Conservation (phyloP, 2,113 vertebrate genomes). For the Amphilophus citrinellus region DNA sequence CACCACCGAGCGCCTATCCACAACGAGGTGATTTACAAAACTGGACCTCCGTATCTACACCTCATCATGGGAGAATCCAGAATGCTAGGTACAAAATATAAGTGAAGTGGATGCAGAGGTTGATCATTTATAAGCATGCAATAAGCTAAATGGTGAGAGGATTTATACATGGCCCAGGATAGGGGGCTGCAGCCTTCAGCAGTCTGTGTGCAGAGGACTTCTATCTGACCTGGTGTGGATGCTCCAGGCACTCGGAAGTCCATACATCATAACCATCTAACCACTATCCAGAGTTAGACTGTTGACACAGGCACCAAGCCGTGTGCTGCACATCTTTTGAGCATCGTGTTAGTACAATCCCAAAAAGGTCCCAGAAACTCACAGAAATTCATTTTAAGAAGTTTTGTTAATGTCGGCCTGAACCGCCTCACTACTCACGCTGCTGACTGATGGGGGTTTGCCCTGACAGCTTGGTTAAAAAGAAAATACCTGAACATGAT, state of each 20-base stretch:
- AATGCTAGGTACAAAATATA: constrained; percentile 65
- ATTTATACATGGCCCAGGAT: constrained; percentile 56
- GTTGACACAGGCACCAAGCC: constrained; percentile 24
- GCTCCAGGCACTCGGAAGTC: constrained; percentile 34
- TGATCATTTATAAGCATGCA: constrained; percentile 76
- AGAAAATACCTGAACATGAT: constrained; percentile 48
- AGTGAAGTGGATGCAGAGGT: constrained; percentile 54
- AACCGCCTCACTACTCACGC: constrained; percentile 27
- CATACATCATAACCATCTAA: constrained; percentile 20
- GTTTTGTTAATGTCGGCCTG: constrained; percentile 28
- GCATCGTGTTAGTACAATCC: constrained; percentile 44
- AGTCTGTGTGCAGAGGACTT: constrained; percentile 55
- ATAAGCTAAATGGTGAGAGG: constrained; percentile 69
- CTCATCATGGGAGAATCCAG: constrained; percentile 31
- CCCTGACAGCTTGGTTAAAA: constrained; percentile 40
- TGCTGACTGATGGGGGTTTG: constrained; percentile 18
- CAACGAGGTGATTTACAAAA: constrained; percentile 45
- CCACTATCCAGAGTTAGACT: constrained; percentile 8
- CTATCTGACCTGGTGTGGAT: constrained; percentile 12
- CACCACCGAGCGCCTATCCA: constrained; percentile 5
- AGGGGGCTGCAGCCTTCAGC: constrained; percentile 45
- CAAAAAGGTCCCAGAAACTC: constrained; percentile 45
- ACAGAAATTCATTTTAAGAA: constrained; percentile 27
- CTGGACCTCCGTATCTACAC: constrained; percentile 52
- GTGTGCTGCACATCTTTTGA: constrained; percentile 43